Conservation (phyloP, 2,888 invertebrate genomes). For the Dromius quadrimaculatus region DNA sequence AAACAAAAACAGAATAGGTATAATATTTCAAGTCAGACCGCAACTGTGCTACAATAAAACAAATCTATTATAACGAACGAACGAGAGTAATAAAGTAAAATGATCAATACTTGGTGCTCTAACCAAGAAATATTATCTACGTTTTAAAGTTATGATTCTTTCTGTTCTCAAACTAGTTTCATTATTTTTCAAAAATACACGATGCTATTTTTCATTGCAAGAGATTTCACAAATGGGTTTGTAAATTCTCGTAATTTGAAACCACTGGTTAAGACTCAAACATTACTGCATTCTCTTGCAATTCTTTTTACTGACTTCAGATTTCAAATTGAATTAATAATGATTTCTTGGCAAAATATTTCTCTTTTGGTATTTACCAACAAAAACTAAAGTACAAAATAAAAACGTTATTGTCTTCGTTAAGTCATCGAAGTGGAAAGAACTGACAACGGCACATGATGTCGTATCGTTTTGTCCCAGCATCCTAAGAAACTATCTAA, state of each 20-base stretch:
- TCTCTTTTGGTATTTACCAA: too few relatives aligned
- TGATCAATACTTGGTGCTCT: constrained; percentile 27
- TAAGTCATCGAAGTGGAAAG: constrained; percentile 27
- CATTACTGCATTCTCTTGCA: too few relatives aligned
- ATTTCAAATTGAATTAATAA: too few relatives aligned
- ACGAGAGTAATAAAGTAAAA: constrained; percentile 35
- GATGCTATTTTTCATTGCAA: constrained; percentile 10
- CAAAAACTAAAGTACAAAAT: constrained; percentile 21
- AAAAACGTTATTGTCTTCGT: constrained; percentile 20
- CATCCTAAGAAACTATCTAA: not conserved
- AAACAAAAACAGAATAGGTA: constrained; percentile 14
- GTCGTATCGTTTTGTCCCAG: constrained; percentile 21
- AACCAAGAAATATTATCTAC: constrained; percentile 32
- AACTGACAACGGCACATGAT: constrained; percentile 6
- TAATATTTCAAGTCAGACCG: constrained; percentile 32
- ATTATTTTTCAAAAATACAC: constrained; percentile 28
- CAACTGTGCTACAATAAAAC: constrained; percentile 26
- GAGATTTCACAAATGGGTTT: constrained; percentile 12
- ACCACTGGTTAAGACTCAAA: too few relatives aligned
- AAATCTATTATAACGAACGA: constrained; percentile 35
- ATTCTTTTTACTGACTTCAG: too few relatives aligned
- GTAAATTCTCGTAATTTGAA: not conserved
- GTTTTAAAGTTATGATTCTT: constrained; percentile 35
- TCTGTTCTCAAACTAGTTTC: constrained; percentile 13
- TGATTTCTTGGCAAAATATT: too few relatives aligned